phyloP scores from a whole-genome alignment of 2,797 vertebrate genomes.

The Cheracebus regulus region DNA sequence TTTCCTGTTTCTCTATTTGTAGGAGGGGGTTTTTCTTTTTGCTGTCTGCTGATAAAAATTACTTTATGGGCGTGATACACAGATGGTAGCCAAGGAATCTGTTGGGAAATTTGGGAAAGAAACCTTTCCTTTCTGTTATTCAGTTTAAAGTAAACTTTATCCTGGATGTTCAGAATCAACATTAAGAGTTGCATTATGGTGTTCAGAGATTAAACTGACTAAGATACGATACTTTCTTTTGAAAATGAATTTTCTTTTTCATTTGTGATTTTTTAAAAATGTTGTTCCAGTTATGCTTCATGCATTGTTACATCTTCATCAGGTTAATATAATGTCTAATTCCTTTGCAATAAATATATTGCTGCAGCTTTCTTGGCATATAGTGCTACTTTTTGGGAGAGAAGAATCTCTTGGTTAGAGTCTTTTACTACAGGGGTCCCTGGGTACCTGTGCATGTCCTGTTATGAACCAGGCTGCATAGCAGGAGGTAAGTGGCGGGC shows the following conservation, averaged over 20 bases:
- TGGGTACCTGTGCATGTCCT: background rate
- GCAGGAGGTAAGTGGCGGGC: background rate
- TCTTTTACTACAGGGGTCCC: background rate
- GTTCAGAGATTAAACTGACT: conserved; percentile 69
- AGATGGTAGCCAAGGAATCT: background rate
- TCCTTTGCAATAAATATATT: conserved; percentile 86
- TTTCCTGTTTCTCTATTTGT: conserved; percentile 55
- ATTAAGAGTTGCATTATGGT: conserved; percentile 59
- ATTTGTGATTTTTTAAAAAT: conserved; percentile 58
- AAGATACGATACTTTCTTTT: conserved; percentile 42
- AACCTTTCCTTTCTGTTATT: conserved; percentile 50
- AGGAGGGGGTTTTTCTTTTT: background rate
- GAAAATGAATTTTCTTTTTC: conserved; percentile 58
- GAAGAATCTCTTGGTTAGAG: background rate
- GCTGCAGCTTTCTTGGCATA: conserved; percentile 75
- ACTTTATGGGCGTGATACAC: background rate
- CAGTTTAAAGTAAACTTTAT: conserved; percentile 71
- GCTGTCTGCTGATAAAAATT: background rate
- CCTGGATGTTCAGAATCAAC: conserved; percentile 53
- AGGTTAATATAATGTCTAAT: conserved; percentile 80
- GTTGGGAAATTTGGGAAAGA: background rate
- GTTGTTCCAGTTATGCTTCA: conserved; percentile 72
- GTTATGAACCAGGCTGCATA: background rate
- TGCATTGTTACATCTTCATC: conserved; percentile 72
- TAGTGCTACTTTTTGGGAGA: background rate